These are phyloP conservation scores for Gila orcuttii DNA, from an alignment of 2,113 vertebrate species.

Conservation along the genomic window DNA sequence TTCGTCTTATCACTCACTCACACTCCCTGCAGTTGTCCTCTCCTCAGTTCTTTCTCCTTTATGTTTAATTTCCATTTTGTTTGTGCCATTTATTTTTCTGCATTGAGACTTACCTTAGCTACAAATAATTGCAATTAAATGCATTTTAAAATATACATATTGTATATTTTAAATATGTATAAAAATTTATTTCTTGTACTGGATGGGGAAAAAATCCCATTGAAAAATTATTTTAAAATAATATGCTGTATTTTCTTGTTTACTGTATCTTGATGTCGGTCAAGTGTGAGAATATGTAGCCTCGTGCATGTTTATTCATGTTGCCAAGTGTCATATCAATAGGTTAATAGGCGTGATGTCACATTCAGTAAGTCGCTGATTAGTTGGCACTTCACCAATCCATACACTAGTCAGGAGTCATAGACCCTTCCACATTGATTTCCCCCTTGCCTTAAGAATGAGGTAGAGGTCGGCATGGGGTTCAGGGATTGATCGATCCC, in stretches of 20 bases:
- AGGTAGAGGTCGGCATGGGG: constrained; percentile 71
- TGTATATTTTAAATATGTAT: too few species aligned
- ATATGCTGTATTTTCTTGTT: not conserved
- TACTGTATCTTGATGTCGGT: not conserved
- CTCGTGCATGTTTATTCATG: not conserved
- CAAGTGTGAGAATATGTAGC: constrained; percentile 15
- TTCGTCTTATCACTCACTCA: constrained; percentile 50
- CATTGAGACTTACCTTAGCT: not conserved
- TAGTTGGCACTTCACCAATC: constrained; percentile 83
- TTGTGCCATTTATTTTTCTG: not conserved
- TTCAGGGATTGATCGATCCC: constrained; percentile 79
- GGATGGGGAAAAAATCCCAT: too few species aligned
- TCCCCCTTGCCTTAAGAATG: constrained; percentile 65
- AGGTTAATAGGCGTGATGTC: constrained; percentile 81
- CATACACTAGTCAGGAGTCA: constrained; percentile 76
- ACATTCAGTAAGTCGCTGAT: constrained; percentile 80
- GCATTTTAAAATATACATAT: not conserved
- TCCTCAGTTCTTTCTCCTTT: too few species aligned
- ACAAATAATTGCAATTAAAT: not conserved
- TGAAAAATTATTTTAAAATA: too few species aligned
- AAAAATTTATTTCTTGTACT: not conserved
- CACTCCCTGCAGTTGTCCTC: constrained; percentile 33
- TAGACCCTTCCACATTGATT: constrained; percentile 78
- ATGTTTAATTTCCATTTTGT: constrained; percentile 28
- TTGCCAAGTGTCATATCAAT: constrained; percentile 76